Evolutionary conservation across 2,797 vertebrate species (phyloP).

Genomic region (Tachyglossus aculeatus): DNA sequence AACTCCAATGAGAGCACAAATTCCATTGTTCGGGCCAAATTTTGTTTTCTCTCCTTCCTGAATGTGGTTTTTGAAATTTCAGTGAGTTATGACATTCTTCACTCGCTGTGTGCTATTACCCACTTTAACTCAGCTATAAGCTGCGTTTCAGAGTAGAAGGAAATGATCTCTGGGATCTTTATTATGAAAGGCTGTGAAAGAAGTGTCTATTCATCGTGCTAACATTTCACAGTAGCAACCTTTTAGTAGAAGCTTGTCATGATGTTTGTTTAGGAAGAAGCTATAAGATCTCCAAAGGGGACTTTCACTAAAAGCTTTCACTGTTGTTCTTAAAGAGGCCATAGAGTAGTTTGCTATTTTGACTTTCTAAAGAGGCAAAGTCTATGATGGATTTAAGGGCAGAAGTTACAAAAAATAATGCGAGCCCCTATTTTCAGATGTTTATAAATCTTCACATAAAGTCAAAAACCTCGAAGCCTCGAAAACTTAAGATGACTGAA

Average conservation of each 20-base stretch:
- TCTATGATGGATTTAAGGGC: constrained; percentile 1
- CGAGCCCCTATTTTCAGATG: background rate
- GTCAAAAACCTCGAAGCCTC: constrained; percentile 20
- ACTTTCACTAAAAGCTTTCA: background rate
- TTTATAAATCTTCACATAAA: constrained; percentile 29
- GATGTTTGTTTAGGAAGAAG: background rate
- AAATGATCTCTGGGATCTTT: background rate
- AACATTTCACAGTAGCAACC: background rate
- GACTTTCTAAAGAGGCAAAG: constrained; percentile 9
- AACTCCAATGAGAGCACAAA: background rate
- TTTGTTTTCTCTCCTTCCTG: background rate
- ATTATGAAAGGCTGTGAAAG: background rate
- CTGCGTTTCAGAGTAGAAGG: background rate
- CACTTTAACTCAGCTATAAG: background rate
- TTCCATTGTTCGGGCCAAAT: background rate
- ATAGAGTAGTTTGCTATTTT: background rate
- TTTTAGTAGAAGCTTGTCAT: background rate
- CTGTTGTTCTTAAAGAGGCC: background rate
- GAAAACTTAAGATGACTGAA: constrained; percentile 10
- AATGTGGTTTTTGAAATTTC: background rate
- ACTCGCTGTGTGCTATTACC: background rate
- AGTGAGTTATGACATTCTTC: background rate
- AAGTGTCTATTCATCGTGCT: background rate
- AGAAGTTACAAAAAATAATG: constrained; percentile 24
- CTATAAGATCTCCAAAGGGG: background rate